Conservation (phyloP, 1,140 invertebrate species). For the Daktulosphaira vitifoliae region DNA sequence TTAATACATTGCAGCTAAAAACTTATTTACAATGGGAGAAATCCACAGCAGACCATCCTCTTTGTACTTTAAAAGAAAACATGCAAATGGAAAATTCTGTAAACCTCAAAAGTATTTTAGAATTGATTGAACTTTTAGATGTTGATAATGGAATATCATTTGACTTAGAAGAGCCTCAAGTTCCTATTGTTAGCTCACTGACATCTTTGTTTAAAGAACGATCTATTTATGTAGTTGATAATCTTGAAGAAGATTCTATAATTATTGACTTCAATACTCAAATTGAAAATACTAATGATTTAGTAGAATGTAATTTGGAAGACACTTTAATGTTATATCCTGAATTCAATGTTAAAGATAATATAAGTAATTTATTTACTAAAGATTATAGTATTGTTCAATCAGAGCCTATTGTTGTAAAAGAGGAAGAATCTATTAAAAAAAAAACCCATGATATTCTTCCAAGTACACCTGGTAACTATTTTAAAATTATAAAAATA, state of each 20-base stretch:
- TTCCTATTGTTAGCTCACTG: not conserved
- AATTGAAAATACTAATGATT: not conserved
- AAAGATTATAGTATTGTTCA: not conserved
- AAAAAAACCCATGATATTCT: not conserved
- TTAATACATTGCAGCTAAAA: not conserved
- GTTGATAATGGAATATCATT: not conserved
- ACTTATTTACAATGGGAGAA: constrained; percentile 8
- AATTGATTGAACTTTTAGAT: not conserved
- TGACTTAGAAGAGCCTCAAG: not conserved
- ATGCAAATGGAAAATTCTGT: not conserved
- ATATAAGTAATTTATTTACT: constrained; percentile 16
- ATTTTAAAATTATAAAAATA: too few species aligned
- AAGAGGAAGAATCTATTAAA: not conserved
- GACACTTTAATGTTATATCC: not conserved
- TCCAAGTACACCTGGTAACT: not conserved
- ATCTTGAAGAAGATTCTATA: not conserved
- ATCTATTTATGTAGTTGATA: not conserved
- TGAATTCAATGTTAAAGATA: constrained; percentile 13
- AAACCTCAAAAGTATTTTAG: not conserved
- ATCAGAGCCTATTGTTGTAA: constrained; percentile 2
- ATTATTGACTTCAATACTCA: not conserved
- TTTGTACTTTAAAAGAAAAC: constrained; percentile 1
- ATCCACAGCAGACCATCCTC: not conserved
- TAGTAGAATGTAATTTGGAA: constrained; percentile 2
- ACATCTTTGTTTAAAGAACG: not conserved